These are phyloP conservation scores for Casuarius casuarius DNA, from an alignment of 2,113 vertebrate species.

Conservation along the genomic window DNA sequence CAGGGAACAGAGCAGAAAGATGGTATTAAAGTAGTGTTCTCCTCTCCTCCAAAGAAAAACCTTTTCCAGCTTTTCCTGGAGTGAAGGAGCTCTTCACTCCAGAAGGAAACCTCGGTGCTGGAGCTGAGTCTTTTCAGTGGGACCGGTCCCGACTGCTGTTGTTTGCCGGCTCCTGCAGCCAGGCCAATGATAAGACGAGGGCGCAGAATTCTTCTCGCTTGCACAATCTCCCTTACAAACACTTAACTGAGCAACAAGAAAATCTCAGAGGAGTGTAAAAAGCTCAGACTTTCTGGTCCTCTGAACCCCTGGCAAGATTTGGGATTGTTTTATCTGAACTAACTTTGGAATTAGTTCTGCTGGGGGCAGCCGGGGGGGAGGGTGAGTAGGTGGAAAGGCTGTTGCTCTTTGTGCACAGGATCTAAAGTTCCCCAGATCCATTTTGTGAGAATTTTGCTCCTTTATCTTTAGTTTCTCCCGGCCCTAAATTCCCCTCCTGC, in stretches of 20 bases:
- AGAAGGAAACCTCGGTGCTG: not conserved
- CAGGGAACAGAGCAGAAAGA: not conserved
- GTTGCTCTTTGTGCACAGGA: not conserved
- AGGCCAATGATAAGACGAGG: not conserved
- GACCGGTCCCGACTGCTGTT: not conserved
- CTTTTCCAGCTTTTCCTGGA: not conserved
- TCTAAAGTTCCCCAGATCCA: not conserved
- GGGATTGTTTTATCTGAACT: not conserved
- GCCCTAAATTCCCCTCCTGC: slow-evolving; percentile 8
- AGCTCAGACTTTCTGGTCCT: slow-evolving; percentile 3
- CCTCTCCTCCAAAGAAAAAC: not conserved
- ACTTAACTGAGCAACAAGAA: not conserved
- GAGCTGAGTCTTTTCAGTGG: not conserved
- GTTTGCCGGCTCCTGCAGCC: slow-evolving; percentile 17
- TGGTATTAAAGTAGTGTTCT: not conserved
- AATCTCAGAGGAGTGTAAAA: not conserved
- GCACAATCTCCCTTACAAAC: slow-evolving; percentile 25
- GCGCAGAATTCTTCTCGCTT: not conserved
- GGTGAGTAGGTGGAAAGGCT: not conserved
- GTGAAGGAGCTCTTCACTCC: not conserved
- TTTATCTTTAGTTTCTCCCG: slow-evolving; percentile 40
- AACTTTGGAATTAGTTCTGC: not conserved
- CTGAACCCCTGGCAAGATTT: not conserved
- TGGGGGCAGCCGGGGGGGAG: not conserved
- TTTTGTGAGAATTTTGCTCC: not conserved